Evolutionary conservation across 2,797 vertebrate genomes (phyloP).

Genomic region (Pitangus sulphuratus): DNA sequence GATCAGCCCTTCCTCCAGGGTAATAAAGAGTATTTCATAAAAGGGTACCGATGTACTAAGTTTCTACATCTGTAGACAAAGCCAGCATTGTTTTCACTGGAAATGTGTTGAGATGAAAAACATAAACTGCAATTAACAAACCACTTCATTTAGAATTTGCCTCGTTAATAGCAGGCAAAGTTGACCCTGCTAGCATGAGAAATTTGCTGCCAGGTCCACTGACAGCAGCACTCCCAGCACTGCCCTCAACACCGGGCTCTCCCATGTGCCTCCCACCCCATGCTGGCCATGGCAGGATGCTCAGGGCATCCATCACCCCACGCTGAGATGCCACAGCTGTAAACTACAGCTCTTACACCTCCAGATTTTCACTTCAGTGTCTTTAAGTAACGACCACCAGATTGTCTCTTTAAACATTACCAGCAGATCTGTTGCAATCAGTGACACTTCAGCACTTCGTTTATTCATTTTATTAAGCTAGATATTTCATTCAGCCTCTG

Average conservation of each 20-base stretch:
- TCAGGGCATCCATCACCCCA: rapidly evolving
- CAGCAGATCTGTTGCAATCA: background rate
- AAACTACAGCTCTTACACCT: rapidly evolving
- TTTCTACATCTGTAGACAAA: background rate
- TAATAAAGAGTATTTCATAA: background rate
- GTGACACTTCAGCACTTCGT: background rate
- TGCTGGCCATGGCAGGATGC: rapidly evolving
- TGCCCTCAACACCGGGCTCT: background rate
- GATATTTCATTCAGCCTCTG: background rate
- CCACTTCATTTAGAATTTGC: background rate
- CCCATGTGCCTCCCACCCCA: rapidly evolving
- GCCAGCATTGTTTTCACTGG: background rate
- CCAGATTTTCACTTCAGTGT: background rate
- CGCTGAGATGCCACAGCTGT: rapidly evolving
- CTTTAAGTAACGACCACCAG: background rate
- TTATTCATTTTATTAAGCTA: background rate
- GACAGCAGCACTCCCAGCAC: background rate
- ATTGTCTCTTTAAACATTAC: background rate
- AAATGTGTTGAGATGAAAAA: background rate
- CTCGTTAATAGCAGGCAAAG: background rate
- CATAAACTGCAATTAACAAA: background rate
- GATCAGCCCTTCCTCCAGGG: background rate
- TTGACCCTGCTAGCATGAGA: background rate
- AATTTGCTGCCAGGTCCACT: rapidly evolving
- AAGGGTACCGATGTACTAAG: rapidly evolving